Conservation (phyloP, 2,888 invertebrate species). For the Hirtodrosophila cameraria region DNA sequence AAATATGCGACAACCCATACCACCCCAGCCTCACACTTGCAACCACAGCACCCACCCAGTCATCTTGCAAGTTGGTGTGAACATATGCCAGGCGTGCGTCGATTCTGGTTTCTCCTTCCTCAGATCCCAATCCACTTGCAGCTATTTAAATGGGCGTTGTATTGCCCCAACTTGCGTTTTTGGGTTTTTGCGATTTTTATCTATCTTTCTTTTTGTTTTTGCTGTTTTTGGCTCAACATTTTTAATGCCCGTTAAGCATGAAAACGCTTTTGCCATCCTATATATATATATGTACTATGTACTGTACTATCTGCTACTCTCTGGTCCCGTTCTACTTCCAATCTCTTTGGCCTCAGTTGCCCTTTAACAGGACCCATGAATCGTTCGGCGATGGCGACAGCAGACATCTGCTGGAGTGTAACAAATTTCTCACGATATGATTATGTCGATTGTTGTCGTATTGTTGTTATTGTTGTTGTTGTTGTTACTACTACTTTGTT, state of each 20-base stretch:
- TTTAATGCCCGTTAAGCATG: conserved; percentile 79
- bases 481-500: conserved; percentile 57
- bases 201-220: conserved; percentile 46
- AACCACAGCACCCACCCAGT: neutral
- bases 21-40: conserved; percentile 50
- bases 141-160: conserved; percentile 54
- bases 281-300: conserved; percentile 10
- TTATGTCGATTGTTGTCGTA: conserved; percentile 79
- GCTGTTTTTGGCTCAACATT: conserved; percentile 67
- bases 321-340: conserved; percentile 1
- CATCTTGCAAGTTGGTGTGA: conserved; percentile 81
- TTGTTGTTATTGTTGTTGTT: conserved; percentile 43
- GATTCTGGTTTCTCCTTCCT: conserved; percentile 2
- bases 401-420: conserved; percentile 79
- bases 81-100: conserved; percentile 82
- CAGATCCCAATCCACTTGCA: conserved; percentile 34
- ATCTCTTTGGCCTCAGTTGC: conserved; percentile 50
- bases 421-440: conserved; percentile 84
- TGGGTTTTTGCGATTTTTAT: conserved; percentile 65
- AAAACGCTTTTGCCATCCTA: conserved; percentile 70
- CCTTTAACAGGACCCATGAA: conserved; percentile 62
- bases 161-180: conserved; percentile 15
- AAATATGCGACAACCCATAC: conserved; percentile 57
- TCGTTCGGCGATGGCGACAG: conserved; percentile 44
- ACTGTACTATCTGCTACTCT: conserved; percentile 6